Base-by-base conservation (phyloP, 2,888 invertebrate species). In the Cheilosia grossa region DNA sequence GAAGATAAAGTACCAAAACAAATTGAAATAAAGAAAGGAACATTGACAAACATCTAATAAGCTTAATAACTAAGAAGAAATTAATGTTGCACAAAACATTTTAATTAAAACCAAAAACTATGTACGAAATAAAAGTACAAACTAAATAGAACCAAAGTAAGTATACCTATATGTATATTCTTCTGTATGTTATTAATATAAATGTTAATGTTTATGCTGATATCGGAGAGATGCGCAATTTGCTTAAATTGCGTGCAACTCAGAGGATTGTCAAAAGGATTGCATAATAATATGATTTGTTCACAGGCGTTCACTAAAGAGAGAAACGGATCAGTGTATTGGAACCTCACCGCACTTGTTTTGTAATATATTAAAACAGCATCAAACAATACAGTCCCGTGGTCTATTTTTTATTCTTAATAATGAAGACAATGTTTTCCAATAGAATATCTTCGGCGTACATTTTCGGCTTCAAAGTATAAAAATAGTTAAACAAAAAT, bases 11-110 rank as follows among this genome's bases (percentile, higher is more conserved):
- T 56, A 56, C 13, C n/a, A 47, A 33, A 80, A 53, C 40, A 24
- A 40, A 13, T 51, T 49, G 19, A 64, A 74, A 17, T 66, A 27
- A 70, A 54, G 42, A 24, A 42, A 56, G 49, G 15, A 83, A 81
- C 75, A 85, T 75, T 75, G 72, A 72, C 70, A 85, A 70, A 85
- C 75, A 80, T 80, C 80, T 75, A 85, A 75, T n/a, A 85, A 85
- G 83, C 83, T 75, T 3, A 6, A 27, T 27, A 73, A 80, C 70
- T 75, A 72, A 64, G 27, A 67, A 58, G 1, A 82, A 82, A 59
- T 63, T 56, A 67, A 51, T 70, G 9, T 77, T 67, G 72, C 82
- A 78, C 77, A 40, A 53, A 70, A 61, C 53, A 33, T 37, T 63
- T 51, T 4, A 67, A 54, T 30, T 49, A 47, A 47, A 75, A 67